phyloP scores from a whole-genome alignment of 1,140 invertebrate species.

The Chironomus striatipennis region DNA sequence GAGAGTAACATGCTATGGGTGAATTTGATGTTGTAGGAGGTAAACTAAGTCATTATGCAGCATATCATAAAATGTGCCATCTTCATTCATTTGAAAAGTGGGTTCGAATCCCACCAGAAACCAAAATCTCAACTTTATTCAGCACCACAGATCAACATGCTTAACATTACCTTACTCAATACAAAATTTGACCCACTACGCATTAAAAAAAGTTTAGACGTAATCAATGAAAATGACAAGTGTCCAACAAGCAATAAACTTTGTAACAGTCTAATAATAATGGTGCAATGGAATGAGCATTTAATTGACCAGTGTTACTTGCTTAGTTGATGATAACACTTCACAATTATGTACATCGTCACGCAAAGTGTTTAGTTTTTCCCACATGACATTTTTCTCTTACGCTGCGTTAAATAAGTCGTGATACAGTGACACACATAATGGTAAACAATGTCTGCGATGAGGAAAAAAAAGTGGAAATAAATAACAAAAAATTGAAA shows the following conservation, averaged over 20 bases:
- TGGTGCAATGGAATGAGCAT: not conserved
- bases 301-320: not conserved
- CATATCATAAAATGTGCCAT: too few species aligned
- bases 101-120: too few species aligned
- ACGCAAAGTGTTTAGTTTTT: not conserved
- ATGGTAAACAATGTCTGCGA: not conserved
- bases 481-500: not conserved
- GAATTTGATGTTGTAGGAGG: too few species aligned
- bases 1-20: too few species aligned
- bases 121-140: too few species aligned
- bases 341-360: not conserved
- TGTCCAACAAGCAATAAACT: not conserved
- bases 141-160: too few species aligned
- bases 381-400: not conserved
- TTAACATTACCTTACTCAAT: too few species aligned
- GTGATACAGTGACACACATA: slow-evolving; percentile 2
- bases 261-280: not conserved
- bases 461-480: not conserved
- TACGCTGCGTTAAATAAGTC: not conserved
- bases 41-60: too few species aligned
- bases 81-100: too few species aligned
- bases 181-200: too few species aligned
- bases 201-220: too few species aligned
- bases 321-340: not conserved
- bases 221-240: not conserved